Conservation (phyloP, 2,888 invertebrate species). For the Oscheius sp. region DNA sequence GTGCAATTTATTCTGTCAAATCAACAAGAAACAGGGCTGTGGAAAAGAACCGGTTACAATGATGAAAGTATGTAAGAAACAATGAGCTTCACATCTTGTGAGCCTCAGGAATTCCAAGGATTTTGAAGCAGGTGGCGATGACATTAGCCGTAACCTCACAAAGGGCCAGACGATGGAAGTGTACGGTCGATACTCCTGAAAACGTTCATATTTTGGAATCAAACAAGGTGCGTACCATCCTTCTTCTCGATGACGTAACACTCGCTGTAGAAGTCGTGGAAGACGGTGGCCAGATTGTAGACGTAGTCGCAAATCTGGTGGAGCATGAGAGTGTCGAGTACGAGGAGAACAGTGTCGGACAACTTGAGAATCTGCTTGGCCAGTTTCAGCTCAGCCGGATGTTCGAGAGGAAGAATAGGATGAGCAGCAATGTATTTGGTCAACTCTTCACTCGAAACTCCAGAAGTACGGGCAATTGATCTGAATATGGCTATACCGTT, state of each 20-base stretch:
- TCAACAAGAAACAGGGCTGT: background rate
- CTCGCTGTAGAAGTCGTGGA: conserved; percentile 95
- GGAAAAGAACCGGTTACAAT: too few species aligned
- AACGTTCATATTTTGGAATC: background rate
- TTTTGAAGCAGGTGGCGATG: conserved; percentile 87
- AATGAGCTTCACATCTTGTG: conserved; percentile 82
- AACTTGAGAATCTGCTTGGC: conserved; percentile 87
- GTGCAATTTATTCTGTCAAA: background rate
- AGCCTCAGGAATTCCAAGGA: conserved; percentile 91
- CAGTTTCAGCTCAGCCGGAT: conserved; percentile 93
- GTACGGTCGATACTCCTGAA: conserved; percentile 76
- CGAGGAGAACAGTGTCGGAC: conserved; percentile 86
- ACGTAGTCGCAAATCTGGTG: conserved; percentile 87
- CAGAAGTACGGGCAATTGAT: conserved; percentile 76
- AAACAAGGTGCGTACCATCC: conserved; percentile 52
- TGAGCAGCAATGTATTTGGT: conserved; percentile 79
- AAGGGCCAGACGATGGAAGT: conserved; percentile 87
- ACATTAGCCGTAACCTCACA: conserved; percentile 91
- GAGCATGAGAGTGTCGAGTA: conserved; percentile 78
- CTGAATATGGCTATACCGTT: conserved; percentile 60
- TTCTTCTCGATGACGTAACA: conserved; percentile 98
- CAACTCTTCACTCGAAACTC: conserved; percentile 74
- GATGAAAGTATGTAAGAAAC: too few species aligned
- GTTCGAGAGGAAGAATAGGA: conserved; percentile 79
- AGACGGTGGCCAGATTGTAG: conserved; percentile 91